Conservation (phyloP, 2,113 vertebrate species). For the Dipodomys ordii region DNA sequence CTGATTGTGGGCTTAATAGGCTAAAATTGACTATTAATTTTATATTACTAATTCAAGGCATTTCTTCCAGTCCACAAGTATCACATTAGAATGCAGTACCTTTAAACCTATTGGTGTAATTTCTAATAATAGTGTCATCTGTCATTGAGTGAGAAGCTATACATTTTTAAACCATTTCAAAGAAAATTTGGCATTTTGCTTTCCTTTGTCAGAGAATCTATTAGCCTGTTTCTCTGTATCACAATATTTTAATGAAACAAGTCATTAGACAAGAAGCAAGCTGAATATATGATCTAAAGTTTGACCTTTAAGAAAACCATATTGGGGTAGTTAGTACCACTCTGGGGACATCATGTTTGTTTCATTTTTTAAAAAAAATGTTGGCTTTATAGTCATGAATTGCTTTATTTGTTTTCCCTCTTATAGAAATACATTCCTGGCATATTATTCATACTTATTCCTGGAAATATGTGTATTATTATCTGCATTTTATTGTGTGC, state of each 20-base stretch:
- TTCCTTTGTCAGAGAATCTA: constrained; percentile 32
- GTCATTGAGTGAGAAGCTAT: constrained; percentile 11
- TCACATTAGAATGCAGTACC: background rate
- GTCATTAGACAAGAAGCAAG: constrained; percentile 30
- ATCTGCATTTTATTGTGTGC: constrained; percentile 52
- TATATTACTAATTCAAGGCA: background rate
- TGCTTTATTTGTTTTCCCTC: constrained; percentile 50
- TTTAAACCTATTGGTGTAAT: constrained; percentile 37
- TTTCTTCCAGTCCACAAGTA: background rate
- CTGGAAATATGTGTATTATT: constrained; percentile 25
- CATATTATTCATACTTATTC: constrained; percentile 45
- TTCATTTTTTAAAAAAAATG: constrained; percentile 48
- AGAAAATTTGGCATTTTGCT: constrained; percentile 19
- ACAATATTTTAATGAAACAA: constrained; percentile 49
- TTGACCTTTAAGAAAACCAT: constrained; percentile 44
- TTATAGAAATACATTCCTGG: constrained; percentile 63
- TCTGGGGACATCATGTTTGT: background rate
- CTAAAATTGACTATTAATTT: too few relatives aligned
- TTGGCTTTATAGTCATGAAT: constrained; percentile 46
- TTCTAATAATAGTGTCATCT: background rate
- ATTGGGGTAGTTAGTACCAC: constrained; percentile 29
- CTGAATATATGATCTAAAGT: constrained; percentile 46
- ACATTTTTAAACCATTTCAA: constrained; percentile 26
- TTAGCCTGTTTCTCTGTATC: constrained; percentile 40
- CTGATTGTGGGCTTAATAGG: background rate